Evolutionary conservation across 2,113 vertebrate genomes (phyloP), one percentile per base, ranked within the genome.

Genomic region (Eurypyga helias): DNA sequence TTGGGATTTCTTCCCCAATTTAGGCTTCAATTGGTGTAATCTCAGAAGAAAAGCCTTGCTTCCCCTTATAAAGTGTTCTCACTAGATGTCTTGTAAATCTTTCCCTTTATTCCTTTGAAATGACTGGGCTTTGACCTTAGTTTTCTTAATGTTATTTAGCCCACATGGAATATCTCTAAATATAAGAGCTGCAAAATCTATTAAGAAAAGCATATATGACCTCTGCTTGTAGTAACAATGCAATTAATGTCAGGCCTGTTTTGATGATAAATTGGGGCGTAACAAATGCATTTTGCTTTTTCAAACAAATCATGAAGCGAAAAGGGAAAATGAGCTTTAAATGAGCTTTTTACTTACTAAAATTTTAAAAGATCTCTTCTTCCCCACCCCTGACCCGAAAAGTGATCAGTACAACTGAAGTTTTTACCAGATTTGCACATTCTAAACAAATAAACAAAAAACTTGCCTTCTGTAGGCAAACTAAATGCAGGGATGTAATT

Each of bases 91-190:
- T 94, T 95, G 90, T 97, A 97, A 96, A 94, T 93, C 72, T 93
- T 94, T 83, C 46, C 48, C 71, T 93, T 97, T 97, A 89, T 96
- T 96, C 89, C 52, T 96, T 96, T 90, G 79, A 95, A 97, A 90
- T 89, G 87, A 71, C 88, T 96, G 83, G 82, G 93, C 34, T 95
- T 95, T 97, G 95, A 97, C 97, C 90, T 97, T 89, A 94, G 66
- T 70, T 96, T 98, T 91, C 82, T 83, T 96, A 89, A 96, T 94
- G 84, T 95, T 97, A 87, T 96, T 95, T 97, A 96, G 96, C 91
- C 76, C 93, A 90, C 65, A 73, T 90, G 83, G 95, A 97, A 96
- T 97, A 95, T 97, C 97, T 96, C 70, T 96, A 94, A 96, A 97
- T 96, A 86, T 90, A 97, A 84, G 89, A 97, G 71, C 95, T 97